Conservation (phyloP, 30 jellyfish, hydroid and myxozoan genomes). For the Sanderia malayensis region DNA sequence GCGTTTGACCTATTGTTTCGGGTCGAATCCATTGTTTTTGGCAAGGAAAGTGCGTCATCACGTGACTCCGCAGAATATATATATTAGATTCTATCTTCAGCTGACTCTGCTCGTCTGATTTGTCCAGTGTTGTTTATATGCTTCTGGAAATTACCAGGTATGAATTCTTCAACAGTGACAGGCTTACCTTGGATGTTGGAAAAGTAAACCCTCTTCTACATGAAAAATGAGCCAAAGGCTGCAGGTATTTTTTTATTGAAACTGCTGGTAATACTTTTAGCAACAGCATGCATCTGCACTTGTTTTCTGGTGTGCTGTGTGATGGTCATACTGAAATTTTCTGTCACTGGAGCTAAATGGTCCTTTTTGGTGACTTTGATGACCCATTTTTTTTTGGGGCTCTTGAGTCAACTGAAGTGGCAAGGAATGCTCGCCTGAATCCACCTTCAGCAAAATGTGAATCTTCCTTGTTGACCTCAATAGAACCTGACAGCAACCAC, state of each 20-base stretch:
- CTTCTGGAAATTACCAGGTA: slow-evolving; percentile 25
- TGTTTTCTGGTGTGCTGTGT: slow-evolving; percentile 35
- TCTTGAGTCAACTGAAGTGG: slow-evolving; percentile 9
- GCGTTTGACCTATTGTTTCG: no score
- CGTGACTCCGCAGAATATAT: no score
- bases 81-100: slow-evolving; percentile 6
- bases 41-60: no score
- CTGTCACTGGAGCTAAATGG: slow-evolving; percentile 16
- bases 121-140: slow-evolving; percentile 26
- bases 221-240: slow-evolving; percentile 13
- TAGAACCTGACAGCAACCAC: slow-evolving; percentile 6
- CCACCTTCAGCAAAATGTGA: slow-evolving; percentile 27
- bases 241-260: slow-evolving; percentile 8
- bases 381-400: slow-evolving; percentile 7
- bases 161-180: slow-evolving; percentile 25
- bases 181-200: slow-evolving; percentile 24
- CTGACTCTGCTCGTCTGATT: slow-evolving; percentile 8
- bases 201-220: slow-evolving; percentile 13
- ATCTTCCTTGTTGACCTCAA: slow-evolving; percentile 12
- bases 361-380: slow-evolving; percentile 17
- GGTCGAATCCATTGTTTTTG: no score
- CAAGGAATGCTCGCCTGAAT: slow-evolving; percentile 21
- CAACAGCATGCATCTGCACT: slow-evolving; percentile 40
- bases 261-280: slow-evolving; percentile 12
- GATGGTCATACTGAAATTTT: neutral